These are phyloP conservation scores for Blastobasis adustella DNA, from an alignment of 2,888 invertebrate species.

Conservation along the genomic window DNA sequence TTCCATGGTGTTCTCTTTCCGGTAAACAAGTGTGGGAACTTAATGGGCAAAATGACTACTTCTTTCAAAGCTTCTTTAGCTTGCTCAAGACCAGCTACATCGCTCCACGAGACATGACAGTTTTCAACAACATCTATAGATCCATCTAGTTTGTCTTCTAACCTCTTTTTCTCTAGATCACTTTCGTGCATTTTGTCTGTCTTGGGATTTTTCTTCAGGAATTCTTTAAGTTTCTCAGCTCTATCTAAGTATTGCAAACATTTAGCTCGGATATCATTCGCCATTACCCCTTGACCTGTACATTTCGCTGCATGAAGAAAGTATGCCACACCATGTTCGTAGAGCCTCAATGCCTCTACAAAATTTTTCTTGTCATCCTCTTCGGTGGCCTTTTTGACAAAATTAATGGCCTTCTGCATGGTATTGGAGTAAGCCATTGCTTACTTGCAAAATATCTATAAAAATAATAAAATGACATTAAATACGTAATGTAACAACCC, in stretches of 20 bases:
- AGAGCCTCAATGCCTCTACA: slow-evolving; percentile 94
- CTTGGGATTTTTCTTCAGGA: slow-evolving; percentile 89
- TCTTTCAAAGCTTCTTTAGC: slow-evolving; percentile 99
- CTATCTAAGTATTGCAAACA: slow-evolving; percentile 96
- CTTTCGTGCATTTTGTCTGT: slow-evolving; percentile 91
- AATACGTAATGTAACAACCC: too few species aligned
- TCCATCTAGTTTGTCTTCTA: slow-evolving; percentile 93
- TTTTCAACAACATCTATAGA: slow-evolving; percentile 98
- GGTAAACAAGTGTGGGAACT: slow-evolving; percentile 98
- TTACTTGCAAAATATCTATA: slow-evolving; percentile 21
- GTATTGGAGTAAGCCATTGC: slow-evolving; percentile 81
- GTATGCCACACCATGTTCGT: slow-evolving; percentile 98
- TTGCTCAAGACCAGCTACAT: slow-evolving; percentile 96
- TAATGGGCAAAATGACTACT: slow-evolving; percentile 98
- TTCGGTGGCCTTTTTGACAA: slow-evolving; percentile 98
- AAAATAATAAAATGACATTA: background rate
- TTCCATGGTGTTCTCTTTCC: slow-evolving; percentile 99
- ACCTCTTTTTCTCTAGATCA: slow-evolving; percentile 97
- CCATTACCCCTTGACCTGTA: slow-evolving; percentile 97
- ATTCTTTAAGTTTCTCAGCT: slow-evolving; percentile 97
- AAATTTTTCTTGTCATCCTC: slow-evolving; percentile 99
- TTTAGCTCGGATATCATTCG: slow-evolving; percentile 96
- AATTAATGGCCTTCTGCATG: slow-evolving; percentile 97
- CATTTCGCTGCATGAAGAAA: slow-evolving; percentile 99
- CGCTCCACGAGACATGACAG: slow-evolving; percentile 97